Percentiles rank a stretch among this genome's conserved stretches.
phyloP scores from a whole-genome alignment of 2,113 vertebrate genomes.

The Oxygymnocypris stewartii region DNA sequence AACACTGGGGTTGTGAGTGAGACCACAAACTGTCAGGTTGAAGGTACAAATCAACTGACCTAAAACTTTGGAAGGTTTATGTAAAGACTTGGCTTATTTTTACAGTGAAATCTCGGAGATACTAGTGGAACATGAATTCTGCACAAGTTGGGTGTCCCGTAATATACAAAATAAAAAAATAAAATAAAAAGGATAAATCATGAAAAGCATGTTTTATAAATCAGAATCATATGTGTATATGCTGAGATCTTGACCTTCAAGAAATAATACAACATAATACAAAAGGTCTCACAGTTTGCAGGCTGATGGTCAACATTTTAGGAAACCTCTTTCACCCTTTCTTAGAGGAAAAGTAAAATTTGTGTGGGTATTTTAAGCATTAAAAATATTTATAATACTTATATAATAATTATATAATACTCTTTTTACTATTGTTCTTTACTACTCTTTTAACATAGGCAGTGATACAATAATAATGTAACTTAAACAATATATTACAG shows the following conservation, averaged over 20 bases:
- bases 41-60: conserved; percentile 73
- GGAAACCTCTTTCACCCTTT: no score
- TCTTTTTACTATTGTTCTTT: background rate
- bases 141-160: background rate
- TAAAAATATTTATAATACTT: no score
- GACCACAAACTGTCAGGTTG: conserved; percentile 77
- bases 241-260: background rate
- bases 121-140: background rate
- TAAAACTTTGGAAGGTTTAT: background rate
- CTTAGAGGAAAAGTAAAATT: no score
- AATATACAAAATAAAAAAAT: no score
- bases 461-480: background rate
- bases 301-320: no score
- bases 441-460: background rate
- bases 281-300: no score
- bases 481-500: background rate
- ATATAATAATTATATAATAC: background rate
- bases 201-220: background rate
- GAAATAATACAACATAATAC: no score
- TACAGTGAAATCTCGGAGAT: no score
- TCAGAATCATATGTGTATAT: background rate
- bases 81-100: background rate
- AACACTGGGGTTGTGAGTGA: conserved; percentile 89
- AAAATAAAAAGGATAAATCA: no score
- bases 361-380: no score